Evolutionary conservation across 2,888 invertebrate genomes (phyloP), one percentile per base, ranked within the genome.

Genomic region (Phymatocera aterrima): DNA sequence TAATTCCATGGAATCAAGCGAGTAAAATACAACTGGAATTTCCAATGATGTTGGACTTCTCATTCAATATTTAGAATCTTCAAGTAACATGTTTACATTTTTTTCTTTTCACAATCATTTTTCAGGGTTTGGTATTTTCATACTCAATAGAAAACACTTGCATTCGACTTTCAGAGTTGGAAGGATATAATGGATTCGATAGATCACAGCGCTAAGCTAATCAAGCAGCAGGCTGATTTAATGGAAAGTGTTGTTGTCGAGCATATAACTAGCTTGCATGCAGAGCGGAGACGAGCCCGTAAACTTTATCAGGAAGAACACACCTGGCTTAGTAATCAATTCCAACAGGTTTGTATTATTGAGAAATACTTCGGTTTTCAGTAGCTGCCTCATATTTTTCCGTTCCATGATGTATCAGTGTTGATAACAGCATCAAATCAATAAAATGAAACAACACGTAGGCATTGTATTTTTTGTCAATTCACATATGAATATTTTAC

Each of bases 281-380:
- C 94, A n/a, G 98, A 98, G 88, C 96, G 98, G 89, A 93, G 97
- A 87, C 95, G 96, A 89, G 94, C 97, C 3, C 93, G 96, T 84
- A 98, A 98, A 90, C 92, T 94, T 75, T 98, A 97, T 89, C 96
- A 96, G 87, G 98, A 98, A 87, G 98, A 98, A 88, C 96, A 97
- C 88, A 93, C 94, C 80, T 95, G 97, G 90, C 82, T 90, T 21
- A 88, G 85, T 24, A 89, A 88, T 83, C 90, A 90, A 77, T 90
- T 90, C 83, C 90, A 90, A 70, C 90, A 90, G 84, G 90, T 90
- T 61, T 15, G 28, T n/a, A 34, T 28, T 60, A 60, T 24, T 18
- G 28, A 40, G 12, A 75, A 18, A 40, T 15, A 24, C 12, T 24
- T 8, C n/a, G 46, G 46, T 46, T 15, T 54, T 54, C n/a, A n/a